Evolutionary conservation across 1,140 invertebrate species (phyloP).

Genomic region (Drosophila prosaltans): DNA sequence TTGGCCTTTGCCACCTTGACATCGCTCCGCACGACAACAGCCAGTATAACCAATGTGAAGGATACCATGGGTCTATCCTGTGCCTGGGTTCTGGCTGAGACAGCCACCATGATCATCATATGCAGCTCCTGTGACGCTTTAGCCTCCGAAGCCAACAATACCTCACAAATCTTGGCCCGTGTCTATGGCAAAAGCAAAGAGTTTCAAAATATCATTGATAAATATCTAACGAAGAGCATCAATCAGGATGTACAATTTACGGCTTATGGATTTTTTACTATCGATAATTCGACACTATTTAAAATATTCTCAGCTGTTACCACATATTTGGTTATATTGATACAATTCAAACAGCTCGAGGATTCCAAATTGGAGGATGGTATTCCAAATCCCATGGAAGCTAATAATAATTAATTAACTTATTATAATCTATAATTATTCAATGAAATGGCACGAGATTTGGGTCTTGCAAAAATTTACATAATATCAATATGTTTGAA

Average conservation of each 20-base stretch:
- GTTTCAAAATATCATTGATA: conserved; percentile 79
- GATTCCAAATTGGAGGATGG: conserved; percentile 71
- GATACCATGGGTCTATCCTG: conserved; percentile 63
- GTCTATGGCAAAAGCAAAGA: conserved; percentile 76
- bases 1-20: conserved; percentile 66
- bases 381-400: conserved; percentile 6
- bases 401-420: neutral
- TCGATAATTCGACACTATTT: conserved; percentile 79
- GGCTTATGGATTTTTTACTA: conserved; percentile 79
- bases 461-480: neutral
- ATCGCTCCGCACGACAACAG: neutral
- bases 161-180: conserved; percentile 71
- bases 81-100: conserved; percentile 67
- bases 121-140: conserved; percentile 69
- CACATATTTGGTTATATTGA: conserved; percentile 78
- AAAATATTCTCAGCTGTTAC: conserved; percentile 82
- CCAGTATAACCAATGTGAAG: conserved; percentile 5
- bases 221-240: conserved; percentile 81
- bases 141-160: conserved; percentile 67
- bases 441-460: neutral
- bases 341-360: conserved; percentile 80
- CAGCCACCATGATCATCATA: conserved; percentile 52
- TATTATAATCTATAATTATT: neutral
- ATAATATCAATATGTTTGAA: neutral
- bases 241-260: conserved; percentile 81